Evolutionary conservation across 2,113 vertebrate genomes (phyloP).

Genomic region (Tricholaema leucomelas): DNA sequence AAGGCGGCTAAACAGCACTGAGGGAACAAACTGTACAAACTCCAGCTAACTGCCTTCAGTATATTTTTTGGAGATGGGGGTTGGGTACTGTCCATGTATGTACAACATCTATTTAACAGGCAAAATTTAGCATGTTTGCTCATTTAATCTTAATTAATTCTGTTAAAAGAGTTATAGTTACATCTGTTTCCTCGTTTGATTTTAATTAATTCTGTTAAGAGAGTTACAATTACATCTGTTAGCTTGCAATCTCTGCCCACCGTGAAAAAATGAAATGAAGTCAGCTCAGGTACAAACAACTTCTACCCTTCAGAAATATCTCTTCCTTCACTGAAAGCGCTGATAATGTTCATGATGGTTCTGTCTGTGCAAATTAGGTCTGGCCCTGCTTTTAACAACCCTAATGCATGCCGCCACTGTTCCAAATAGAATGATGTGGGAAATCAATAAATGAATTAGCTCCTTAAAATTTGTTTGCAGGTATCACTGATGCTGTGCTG

Average conservation of each 20-base stretch:
- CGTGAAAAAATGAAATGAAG: not conserved
- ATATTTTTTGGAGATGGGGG: not conserved
- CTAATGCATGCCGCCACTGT: not conserved
- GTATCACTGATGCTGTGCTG: not conserved
- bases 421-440: not conserved
- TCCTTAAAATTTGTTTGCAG: not conserved
- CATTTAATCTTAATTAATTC: not conserved
- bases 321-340: not conserved
- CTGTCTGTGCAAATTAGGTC: not conserved
- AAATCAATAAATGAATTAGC: not conserved
- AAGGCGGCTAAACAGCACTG: constrained; percentile 7
- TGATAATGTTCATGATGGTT: not conserved
- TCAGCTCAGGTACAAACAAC: not conserved
- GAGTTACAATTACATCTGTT: not conserved
- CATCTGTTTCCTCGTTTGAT: not conserved
- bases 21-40: constrained; percentile 51
- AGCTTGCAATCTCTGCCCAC: not conserved
- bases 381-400: not conserved
- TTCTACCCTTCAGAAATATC: not conserved
- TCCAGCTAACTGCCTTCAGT: not conserved
- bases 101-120: not conserved
- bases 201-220: not conserved
- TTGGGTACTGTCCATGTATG: not conserved
- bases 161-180: not conserved
- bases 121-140: not conserved